Evolutionary conservation across 2,888 invertebrate genomes (phyloP).

Genomic region (Drosophila recens): DNA sequence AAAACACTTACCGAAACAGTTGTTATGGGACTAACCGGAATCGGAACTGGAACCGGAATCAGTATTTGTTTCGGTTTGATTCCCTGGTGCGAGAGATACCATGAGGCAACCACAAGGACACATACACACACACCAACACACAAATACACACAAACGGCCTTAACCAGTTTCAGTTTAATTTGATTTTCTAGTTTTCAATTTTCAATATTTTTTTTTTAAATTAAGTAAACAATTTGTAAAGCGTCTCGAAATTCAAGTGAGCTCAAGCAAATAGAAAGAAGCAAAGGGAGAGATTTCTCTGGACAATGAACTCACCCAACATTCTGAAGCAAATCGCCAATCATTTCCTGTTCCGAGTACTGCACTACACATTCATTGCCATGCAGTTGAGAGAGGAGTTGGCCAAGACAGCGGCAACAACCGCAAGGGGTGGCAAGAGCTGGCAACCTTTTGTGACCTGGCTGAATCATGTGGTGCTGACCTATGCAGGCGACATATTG

Average conservation of each 20-base stretch:
- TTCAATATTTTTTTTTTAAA: conserved; percentile 24
- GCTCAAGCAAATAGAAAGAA: not conserved
- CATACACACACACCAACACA: conserved; percentile 7
- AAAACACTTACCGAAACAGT: no score
- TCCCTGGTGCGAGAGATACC: not conserved
- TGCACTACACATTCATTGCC: conserved; percentile 61
- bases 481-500: conserved; percentile 66
- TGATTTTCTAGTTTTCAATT: conserved; percentile 1
- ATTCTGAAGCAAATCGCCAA: conserved; percentile 55
- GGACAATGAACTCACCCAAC: conserved; percentile 44
- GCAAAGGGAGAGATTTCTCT: no score
- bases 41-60: no score
- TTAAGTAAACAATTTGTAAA: conserved; percentile 44
- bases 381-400: conserved; percentile 67
- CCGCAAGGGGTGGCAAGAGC: not conserved
- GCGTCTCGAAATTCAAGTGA: conserved; percentile 57
- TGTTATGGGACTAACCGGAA: no score
- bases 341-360: conserved; percentile 61
- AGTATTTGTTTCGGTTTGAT: no score
- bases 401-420: not conserved
- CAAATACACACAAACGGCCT: not conserved
- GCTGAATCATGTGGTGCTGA: conserved; percentile 59
- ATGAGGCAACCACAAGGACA: conserved; percentile 14
- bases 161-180: conserved; percentile 29
- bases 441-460: conserved; percentile 63